phyloP scores from a whole-genome alignment of 30 jellyfish, hydroid and myxozoan species.

The Nemopilema nomurai region DNA sequence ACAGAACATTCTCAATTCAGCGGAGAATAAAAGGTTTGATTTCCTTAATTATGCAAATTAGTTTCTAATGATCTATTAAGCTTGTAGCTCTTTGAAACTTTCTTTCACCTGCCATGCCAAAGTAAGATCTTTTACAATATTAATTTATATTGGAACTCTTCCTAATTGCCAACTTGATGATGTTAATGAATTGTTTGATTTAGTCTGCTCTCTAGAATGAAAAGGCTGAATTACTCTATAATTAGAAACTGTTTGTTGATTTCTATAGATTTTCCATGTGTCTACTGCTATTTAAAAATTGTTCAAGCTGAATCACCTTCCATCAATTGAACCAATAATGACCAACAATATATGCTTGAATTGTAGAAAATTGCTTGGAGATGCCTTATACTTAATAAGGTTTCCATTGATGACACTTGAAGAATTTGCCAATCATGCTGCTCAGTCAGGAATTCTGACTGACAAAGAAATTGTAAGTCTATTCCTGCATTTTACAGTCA shows the following conservation, averaged over 20 bases:
- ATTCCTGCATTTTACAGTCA: slow-evolving; percentile 93
- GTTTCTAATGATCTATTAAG: not conserved
- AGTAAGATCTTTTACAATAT: too few relatives aligned
- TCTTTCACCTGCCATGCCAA: too few relatives aligned
- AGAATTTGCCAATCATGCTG: slow-evolving; percentile 95
- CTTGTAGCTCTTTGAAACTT: too few relatives aligned
- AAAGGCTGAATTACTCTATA: too few relatives aligned
- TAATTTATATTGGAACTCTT: too few relatives aligned
- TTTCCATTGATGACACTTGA: slow-evolving; percentile 98
- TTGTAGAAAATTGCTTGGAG: slow-evolving; percentile 82
- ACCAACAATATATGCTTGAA: not conserved
- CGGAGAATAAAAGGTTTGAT: slow-evolving; percentile 81
- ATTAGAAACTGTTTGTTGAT: too few relatives aligned
- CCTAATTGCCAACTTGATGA: too few relatives aligned
- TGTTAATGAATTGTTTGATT: too few relatives aligned
- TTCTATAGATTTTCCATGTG: too few relatives aligned
- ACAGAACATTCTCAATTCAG: slow-evolving; percentile 67
- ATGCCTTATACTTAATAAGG: slow-evolving; percentile 80
- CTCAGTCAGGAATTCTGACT: slow-evolving; percentile 97
- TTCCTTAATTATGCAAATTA: not conserved
- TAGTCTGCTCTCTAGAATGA: too few relatives aligned
- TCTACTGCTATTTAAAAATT: too few relatives aligned
- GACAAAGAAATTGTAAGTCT: slow-evolving; percentile 89
- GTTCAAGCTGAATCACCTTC: too few relatives aligned
- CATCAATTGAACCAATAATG: not conserved